Conservation (phyloP, 1,140 invertebrate genomes). For the Drosophila asahinai region DNA sequence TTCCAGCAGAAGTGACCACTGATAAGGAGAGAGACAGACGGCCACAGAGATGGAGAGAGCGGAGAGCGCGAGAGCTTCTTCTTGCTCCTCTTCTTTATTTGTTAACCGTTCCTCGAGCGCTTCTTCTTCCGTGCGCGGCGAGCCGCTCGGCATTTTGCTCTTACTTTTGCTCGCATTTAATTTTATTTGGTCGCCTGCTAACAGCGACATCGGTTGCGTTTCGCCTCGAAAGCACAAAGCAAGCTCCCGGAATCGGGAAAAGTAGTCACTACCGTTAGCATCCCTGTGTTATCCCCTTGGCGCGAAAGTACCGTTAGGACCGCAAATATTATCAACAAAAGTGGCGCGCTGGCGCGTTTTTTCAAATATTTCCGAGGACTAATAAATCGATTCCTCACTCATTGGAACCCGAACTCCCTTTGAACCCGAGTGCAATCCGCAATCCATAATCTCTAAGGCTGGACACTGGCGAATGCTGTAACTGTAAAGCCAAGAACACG, state of each 20-base stretch:
- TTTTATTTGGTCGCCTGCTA: conserved; percentile 66
- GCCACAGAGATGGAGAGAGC: conserved; percentile 6
- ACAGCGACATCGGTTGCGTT: conserved; percentile 58
- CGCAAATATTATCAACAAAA: not conserved
- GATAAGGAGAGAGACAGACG: conserved; percentile 49
- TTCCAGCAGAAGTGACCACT: conserved; percentile 31
- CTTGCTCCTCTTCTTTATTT: conserved; percentile 17
- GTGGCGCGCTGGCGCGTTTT: not conserved
- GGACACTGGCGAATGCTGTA: conserved; percentile 18
- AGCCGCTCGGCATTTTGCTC: conserved; percentile 33
- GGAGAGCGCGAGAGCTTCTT: conserved; percentile 4
- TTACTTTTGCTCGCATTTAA: conserved; percentile 39
- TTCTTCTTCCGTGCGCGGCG: conserved; percentile 6
- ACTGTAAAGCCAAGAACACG: conserved; percentile 2
- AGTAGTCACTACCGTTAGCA: not conserved
- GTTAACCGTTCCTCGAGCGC: conserved; percentile 21
- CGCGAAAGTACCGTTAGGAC: not conserved
- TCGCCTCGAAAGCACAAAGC: not conserved
- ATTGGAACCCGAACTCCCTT: not conserved
- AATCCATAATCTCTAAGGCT: conserved; percentile 23
- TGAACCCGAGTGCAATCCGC: conserved; percentile 8
- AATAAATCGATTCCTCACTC: not conserved
- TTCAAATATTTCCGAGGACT: not conserved
- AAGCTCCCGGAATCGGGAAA: conserved; percentile 6
- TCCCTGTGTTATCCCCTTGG: not conserved